Evolutionary conservation across 2,113 vertebrate species (phyloP).

Genomic region (Pagrus major): DNA sequence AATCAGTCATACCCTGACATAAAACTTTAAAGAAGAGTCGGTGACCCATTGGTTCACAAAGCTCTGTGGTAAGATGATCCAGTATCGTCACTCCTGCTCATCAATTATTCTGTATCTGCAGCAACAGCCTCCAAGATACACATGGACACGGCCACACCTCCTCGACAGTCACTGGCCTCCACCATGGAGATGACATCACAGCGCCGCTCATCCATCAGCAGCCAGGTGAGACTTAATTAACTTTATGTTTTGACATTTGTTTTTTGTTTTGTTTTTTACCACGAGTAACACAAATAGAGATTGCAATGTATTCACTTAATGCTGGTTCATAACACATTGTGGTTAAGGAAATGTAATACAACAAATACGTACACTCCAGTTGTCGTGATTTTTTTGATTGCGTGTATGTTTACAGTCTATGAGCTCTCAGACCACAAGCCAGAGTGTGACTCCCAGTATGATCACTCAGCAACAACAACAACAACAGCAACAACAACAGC

Average conservation of each 20-base stretch:
- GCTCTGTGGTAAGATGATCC: not conserved
- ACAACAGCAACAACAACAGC: conserved; percentile 40
- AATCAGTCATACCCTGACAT: not conserved
- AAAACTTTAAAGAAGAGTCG: not conserved
- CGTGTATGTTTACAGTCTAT: conserved; percentile 75
- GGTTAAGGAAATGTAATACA: not conserved
- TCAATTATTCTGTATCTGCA: conserved; percentile 62
- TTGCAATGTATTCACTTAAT: not conserved
- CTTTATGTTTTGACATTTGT: not conserved
- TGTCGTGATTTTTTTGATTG: not conserved
- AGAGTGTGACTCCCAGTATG: conserved; percentile 77
- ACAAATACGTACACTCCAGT: not conserved
- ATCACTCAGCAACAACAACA: conserved; percentile 69
- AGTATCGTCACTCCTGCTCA: not conserved
- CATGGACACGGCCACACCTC: conserved; percentile 92
- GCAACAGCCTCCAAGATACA: conserved; percentile 94
- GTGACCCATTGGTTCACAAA: not conserved
- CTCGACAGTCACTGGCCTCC: conserved; percentile 87
- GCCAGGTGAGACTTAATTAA: conserved; percentile 85
- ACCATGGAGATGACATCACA: conserved; percentile 89
- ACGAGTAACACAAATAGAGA: not conserved
- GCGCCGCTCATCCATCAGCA: conserved; percentile 91
- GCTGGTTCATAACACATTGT: not conserved
- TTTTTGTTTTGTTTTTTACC: not conserved
- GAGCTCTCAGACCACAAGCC: conserved; percentile 83